Conservation (phyloP, 2,797 vertebrate species). For the Channallabes apus region DNA sequence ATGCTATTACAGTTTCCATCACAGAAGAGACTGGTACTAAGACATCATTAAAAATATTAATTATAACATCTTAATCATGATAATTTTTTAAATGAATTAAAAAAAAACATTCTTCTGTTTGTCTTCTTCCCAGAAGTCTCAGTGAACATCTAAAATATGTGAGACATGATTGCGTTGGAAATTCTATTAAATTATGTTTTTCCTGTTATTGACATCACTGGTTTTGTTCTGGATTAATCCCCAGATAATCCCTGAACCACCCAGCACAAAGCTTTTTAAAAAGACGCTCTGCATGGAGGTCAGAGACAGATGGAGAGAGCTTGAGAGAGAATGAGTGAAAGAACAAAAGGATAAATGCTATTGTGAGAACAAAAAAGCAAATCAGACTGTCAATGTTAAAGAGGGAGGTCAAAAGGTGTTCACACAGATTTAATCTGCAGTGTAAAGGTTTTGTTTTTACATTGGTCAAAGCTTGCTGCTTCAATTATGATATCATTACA, state of each 20-base stretch:
- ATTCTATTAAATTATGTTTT: background rate
- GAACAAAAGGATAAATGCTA: background rate
- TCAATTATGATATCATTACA: too few species aligned
- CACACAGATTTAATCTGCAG: too few species aligned
- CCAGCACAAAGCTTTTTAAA: conserved; percentile 67
- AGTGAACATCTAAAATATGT: background rate
- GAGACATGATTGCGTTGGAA: background rate
- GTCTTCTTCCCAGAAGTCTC: background rate
- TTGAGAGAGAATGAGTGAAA: conserved; percentile 33
- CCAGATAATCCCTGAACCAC: conserved; percentile 69
- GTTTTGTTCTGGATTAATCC: conserved; percentile 74
- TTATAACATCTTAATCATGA: background rate
- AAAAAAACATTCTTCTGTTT: background rate
- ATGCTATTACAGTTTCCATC: background rate
- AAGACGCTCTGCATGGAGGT: conserved; percentile 63
- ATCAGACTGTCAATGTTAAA: background rate
- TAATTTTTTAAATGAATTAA: background rate
- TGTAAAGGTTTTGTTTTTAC: too few species aligned
- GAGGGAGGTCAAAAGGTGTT: background rate
- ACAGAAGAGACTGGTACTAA: background rate
- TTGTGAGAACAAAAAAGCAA: background rate
- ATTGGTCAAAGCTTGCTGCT: too few species aligned
- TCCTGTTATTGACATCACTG: conserved; percentile 63
- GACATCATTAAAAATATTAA: background rate
- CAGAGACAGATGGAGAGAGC: conserved; percentile 50